A percentile compares a stretch with the other conserved stretches of the same genome.
These are phyloP conservation scores for Dicrostonyx torquatus DNA, from an alignment of 2,797 vertebrate genomes.

Conservation along the genomic window DNA sequence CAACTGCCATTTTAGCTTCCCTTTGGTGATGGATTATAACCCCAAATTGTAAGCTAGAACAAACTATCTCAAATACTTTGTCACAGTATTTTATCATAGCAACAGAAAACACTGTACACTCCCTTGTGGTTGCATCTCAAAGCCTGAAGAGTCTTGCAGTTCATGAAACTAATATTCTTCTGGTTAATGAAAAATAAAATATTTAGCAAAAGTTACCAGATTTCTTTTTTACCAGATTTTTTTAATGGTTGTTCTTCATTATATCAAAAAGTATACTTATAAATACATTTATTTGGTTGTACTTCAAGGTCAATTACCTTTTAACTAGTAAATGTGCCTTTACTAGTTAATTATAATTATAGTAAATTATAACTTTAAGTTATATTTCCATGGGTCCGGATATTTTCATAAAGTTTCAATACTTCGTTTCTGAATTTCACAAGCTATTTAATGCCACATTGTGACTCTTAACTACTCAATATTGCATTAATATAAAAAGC, in stretches of 20 bases:
- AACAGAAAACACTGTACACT: background rate
- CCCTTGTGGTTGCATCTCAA: background rate
- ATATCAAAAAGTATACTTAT: background rate
- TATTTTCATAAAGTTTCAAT: background rate
- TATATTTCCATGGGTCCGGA: background rate
- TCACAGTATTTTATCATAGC: background rate
- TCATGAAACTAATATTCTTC: background rate
- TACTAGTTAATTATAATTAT: no score
- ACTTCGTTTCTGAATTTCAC: conserved; percentile 1
- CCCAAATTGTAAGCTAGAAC: background rate
- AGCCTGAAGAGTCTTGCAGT: background rate
- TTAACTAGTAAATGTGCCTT: background rate
- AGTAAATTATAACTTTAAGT: no score
- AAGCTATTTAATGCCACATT: background rate
- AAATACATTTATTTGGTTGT: background rate
- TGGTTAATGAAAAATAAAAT: background rate
- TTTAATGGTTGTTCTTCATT: conserved; percentile 3
- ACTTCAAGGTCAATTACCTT: background rate
- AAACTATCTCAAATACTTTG: background rate
- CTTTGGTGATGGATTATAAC: background rate
- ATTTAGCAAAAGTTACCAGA: background rate
- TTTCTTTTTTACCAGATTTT: no score
- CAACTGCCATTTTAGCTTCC: background rate
- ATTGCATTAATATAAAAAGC: background rate
- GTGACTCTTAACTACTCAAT: background rate